These are phyloP conservation scores for Porites australiensis DNA, from an alignment of 64 coral and sea anemone species.

Conservation along the genomic window DNA sequence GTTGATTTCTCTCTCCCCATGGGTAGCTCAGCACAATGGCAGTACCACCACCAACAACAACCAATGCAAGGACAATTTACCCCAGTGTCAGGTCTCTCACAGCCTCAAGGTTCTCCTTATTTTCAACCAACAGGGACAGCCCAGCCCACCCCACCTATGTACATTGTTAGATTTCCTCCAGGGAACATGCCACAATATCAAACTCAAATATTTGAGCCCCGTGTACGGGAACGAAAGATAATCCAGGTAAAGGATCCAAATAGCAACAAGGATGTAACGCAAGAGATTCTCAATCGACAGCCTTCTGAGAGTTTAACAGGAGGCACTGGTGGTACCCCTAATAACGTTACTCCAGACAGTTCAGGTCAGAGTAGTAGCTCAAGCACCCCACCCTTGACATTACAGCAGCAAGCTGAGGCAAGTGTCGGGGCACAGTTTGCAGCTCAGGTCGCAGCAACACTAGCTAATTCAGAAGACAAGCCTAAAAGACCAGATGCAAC, in stretches of 20 bases:
- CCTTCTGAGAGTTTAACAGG: conserved; percentile 32
- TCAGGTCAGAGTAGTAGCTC: conserved; percentile 75
- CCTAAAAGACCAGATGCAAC: conserved; percentile 9
- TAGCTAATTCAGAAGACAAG: conserved; percentile 20
- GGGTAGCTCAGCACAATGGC: conserved; percentile 48
- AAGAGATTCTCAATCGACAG: conserved; percentile 68
- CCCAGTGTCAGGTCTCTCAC: conserved; percentile 46
- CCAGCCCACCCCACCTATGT: background rate
- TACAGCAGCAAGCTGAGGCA: conserved; percentile 40
- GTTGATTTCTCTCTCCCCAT: conserved; percentile 40
- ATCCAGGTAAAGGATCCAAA: too few relatives aligned
- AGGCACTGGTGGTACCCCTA: conserved; percentile 42
- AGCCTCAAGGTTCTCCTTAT: conserved; percentile 47
- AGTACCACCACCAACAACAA: conserved; percentile 48
- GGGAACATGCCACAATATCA: background rate
- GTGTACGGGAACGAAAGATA: conserved; percentile 61
- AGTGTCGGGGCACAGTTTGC: conserved; percentile 50
- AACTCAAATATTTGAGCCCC: background rate
- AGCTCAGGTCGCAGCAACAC: too few relatives aligned
- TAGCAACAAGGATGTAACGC: conserved; percentile 88
- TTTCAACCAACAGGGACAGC: conserved; percentile 20
- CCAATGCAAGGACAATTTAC: conserved; percentile 55
- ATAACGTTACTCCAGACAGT: conserved; percentile 42
- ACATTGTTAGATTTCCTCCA: conserved; percentile 11
- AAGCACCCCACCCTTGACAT: conserved; percentile 72